These are phyloP conservation scores for Sepioteuthis lessoniana DNA, from an alignment of 2,888 invertebrate species.

Conservation along the genomic window DNA sequence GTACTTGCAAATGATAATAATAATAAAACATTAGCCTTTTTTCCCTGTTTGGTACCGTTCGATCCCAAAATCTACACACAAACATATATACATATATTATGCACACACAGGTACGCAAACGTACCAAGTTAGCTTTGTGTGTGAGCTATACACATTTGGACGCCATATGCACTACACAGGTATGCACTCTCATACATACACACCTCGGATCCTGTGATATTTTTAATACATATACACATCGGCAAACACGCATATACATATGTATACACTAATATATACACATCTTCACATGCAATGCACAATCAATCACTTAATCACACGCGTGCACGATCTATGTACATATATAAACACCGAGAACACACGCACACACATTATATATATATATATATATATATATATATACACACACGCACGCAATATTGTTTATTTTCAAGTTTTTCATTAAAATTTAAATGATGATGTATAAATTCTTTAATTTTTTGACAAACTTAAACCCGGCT, in stretches of 20 bases:
- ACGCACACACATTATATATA: neutral
- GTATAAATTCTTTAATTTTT: neutral
- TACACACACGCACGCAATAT: neutral
- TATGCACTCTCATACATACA: conserved; percentile 11
- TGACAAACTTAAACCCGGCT: neutral
- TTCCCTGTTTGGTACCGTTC: neutral
- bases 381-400: neutral
- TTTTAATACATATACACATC: neutral
- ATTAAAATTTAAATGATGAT: no score
- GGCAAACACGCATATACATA: neutral
- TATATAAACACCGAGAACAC: neutral
- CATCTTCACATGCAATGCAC: neutral
- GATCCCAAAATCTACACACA: neutral
- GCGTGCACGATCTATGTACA: neutral
- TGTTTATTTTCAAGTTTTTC: neutral
- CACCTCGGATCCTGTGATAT: neutral
- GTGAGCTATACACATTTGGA: neutral
- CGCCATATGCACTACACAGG: conserved; percentile 16
- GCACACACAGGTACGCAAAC: neutral
- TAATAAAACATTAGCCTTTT: neutral
- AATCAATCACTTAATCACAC: neutral
- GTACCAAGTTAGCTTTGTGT: neutral
- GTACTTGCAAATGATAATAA: neutral
- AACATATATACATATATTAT: neutral
- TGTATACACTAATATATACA: neutral